phyloP scores from a whole-genome alignment of 1,140 invertebrate genomes.

The Aleiodes sp. region DNA sequence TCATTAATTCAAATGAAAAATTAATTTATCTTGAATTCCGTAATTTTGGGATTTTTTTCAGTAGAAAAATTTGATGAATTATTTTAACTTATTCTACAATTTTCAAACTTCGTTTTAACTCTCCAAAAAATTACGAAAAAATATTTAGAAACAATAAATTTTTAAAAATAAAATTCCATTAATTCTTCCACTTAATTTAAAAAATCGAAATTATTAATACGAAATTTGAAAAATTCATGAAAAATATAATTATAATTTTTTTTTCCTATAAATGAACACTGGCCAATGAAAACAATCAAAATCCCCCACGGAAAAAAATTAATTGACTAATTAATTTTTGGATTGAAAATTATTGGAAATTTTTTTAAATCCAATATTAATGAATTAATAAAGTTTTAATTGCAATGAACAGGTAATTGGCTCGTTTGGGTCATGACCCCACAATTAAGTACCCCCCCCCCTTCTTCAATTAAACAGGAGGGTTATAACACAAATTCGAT shows the following conservation, averaged over 20 bases:
- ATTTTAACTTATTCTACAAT: conserved; percentile 10
- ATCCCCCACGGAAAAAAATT: no score
- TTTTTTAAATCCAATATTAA: no score
- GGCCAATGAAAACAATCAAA: background rate
- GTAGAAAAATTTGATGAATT: background rate
- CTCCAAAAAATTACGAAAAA: background rate
- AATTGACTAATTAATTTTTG: background rate
- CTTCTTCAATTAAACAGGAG: conserved; percentile 9
- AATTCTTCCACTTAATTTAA: background rate
- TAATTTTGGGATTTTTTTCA: conserved; percentile 3
- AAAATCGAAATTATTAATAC: background rate
- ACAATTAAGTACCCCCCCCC: conserved; percentile 25
- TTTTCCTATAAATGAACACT: background rate
- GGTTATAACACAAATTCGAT: conserved; percentile 27
- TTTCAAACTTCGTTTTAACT: conserved; percentile 43
- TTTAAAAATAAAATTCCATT: background rate
- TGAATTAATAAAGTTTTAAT: no score
- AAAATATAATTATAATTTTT: background rate
- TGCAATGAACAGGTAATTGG: no score
- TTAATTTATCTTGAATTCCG: no score
- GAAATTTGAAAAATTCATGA: background rate
- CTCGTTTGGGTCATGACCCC: background rate
- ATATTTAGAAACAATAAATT: background rate
- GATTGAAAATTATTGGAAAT: background rate
- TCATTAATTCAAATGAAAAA: no score